Evolutionary conservation across 2,113 vertebrate species (phyloP).

Genomic region (Riparia riparia): DNA sequence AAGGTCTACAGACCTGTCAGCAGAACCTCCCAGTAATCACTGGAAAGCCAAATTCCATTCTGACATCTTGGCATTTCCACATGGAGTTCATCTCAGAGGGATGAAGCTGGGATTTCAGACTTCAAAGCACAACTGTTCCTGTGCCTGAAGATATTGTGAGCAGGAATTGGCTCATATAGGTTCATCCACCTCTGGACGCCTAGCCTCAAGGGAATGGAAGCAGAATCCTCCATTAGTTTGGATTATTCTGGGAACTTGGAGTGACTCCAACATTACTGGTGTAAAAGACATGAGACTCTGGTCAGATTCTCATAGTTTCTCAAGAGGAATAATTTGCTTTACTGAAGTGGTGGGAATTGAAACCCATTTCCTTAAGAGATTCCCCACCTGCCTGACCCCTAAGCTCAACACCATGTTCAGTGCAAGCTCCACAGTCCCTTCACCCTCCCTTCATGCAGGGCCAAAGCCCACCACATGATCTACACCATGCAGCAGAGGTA

Average conservation of each 20-base stretch:
- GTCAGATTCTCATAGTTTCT: neutral
- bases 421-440: neutral
- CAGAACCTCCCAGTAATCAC: neutral
- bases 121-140: neutral
- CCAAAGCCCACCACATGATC: neutral
- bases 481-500: neutral
- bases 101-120: neutral
- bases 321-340: neutral
- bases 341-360: neutral
- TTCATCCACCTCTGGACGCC: neutral
- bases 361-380: neutral
- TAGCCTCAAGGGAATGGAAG: neutral
- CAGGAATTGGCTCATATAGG: neutral
- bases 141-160: neutral
- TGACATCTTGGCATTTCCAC: accelerated
- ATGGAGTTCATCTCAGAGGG: neutral
- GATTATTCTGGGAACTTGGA: neutral
- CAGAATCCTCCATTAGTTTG: neutral
- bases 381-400: accelerated
- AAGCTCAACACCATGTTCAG: accelerated
- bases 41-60: neutral
- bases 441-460: neutral
- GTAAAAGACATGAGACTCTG: neutral
- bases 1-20: neutral
- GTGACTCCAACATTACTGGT: neutral